A percentile compares a stretch with the other conserved stretches of the same genome.
These are phyloP conservation scores for Carpatolechia fugitivella DNA, from an alignment of 2,888 invertebrate genomes.

Conservation along the genomic window DNA sequence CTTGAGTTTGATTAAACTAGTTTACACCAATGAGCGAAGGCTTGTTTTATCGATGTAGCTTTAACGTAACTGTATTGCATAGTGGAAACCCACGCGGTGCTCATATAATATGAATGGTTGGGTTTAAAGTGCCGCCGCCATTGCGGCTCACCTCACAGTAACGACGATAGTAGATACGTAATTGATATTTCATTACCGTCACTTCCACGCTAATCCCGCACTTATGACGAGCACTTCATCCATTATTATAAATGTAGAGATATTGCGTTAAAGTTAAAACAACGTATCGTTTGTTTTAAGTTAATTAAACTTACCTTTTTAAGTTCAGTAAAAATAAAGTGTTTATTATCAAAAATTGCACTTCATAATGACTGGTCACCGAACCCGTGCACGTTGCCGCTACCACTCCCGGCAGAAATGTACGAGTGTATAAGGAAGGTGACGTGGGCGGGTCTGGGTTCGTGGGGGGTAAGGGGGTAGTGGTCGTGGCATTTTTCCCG, in stretches of 20 bases:
- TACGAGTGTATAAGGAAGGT: constrained; percentile 8
- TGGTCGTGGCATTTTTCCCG: constrained; percentile 34
- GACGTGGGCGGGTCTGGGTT: background rate
- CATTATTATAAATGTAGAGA: background rate
- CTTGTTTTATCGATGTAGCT: too few species aligned
- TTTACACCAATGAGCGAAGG: too few species aligned
- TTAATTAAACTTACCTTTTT: background rate
- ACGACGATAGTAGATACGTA: background rate
- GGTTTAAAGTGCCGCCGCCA: background rate
- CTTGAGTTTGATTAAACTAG: too few species aligned
- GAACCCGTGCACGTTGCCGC: background rate
- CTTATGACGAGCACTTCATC: background rate
- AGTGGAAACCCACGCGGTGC: background rate
- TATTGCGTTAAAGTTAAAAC: background rate
- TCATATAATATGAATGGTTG: background rate
- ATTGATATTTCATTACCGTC: background rate
- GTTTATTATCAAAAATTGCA: background rate
- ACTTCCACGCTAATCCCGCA: background rate
- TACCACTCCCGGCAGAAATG: background rate
- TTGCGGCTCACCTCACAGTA: background rate
- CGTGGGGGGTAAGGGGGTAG: constrained; percentile 29
- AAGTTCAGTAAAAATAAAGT: background rate
- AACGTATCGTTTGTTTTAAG: background rate
- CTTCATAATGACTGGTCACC: background rate
- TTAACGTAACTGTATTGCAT: background rate